Conservation (phyloP, 2,888 invertebrate genomes). For the Eilema depressum region DNA sequence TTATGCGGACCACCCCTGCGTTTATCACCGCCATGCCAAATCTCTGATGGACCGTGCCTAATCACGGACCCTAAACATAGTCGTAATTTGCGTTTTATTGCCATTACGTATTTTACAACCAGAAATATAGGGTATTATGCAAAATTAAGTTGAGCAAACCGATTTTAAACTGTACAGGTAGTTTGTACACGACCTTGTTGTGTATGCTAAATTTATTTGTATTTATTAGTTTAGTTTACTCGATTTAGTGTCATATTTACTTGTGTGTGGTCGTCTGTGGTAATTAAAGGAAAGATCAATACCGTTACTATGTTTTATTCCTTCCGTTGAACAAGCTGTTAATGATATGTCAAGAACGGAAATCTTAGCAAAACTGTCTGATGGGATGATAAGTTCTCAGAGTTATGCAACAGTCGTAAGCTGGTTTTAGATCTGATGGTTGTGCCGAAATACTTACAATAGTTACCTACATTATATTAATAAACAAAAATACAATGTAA, state of each 20-base stretch:
- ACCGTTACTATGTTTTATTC: constrained; percentile 23
- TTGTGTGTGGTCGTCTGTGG: constrained; percentile 14
- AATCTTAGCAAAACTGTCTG: constrained; percentile 3
- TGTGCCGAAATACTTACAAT: not conserved
- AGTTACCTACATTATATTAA: too few species aligned
- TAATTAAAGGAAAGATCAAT: constrained; percentile 22
- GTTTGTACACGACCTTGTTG: constrained; percentile 34
- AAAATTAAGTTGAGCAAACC: constrained; percentile 46
- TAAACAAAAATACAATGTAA: too few species aligned
- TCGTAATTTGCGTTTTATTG: constrained; percentile 60
- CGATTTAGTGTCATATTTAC: constrained; percentile 11
- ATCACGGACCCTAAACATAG: constrained; percentile 63
- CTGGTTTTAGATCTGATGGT: not conserved
- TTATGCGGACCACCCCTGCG: constrained; percentile 54
- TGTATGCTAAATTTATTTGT: constrained; percentile 30
- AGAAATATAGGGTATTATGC: constrained; percentile 46
- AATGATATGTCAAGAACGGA: constrained; percentile 9
- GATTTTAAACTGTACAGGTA: constrained; percentile 44
- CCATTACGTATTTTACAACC: constrained; percentile 49
- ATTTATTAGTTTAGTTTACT: constrained; percentile 22
- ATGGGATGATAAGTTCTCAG: constrained; percentile 1
- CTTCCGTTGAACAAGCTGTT: constrained; percentile 17
- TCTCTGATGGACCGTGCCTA: constrained; percentile 69
- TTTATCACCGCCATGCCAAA: constrained; percentile 58
- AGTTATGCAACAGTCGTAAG: not conserved